Evolutionary conservation across 1,140 invertebrate species (phyloP).

Genomic region (Hyles vespertilio): DNA sequence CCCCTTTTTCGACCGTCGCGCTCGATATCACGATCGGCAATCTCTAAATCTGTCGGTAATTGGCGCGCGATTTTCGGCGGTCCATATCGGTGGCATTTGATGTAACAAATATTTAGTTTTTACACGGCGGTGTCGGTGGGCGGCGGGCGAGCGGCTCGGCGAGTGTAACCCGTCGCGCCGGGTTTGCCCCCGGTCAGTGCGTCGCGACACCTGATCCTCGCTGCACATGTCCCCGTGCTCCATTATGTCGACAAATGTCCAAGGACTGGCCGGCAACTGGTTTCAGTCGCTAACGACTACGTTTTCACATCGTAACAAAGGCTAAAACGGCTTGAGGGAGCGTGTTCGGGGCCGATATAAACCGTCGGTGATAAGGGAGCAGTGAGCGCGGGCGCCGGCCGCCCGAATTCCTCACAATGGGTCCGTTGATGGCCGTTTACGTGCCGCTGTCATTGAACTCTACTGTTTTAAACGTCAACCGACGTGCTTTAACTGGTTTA

Average conservation of each 20-base stretch:
- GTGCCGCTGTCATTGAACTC: conserved; percentile 36
- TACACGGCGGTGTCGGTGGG: conserved; percentile 37
- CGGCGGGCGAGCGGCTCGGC: conserved; percentile 31
- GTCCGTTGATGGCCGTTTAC: conserved; percentile 32
- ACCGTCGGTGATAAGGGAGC: conserved; percentile 36
- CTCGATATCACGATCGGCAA: conserved; percentile 13
- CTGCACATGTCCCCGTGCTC: conserved; percentile 49
- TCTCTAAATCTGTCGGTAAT: conserved; percentile 16
- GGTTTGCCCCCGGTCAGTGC: conserved; percentile 59
- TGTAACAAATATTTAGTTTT: conserved; percentile 38
- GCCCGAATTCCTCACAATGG: conserved; percentile 51
- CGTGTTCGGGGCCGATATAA: conserved; percentile 27
- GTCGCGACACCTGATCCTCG: conserved; percentile 62
- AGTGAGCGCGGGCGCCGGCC: conserved; percentile 35
- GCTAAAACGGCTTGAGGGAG: not conserved
- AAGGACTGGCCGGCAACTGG: conserved; percentile 31
- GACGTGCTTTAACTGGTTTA: conserved; percentile 11
- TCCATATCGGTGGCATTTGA: conserved; percentile 19
- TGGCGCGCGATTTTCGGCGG: conserved; percentile 11
- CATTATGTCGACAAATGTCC: conserved; percentile 45
- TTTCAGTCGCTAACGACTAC: conserved; percentile 9
- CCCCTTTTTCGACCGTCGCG: conserved; percentile 11
- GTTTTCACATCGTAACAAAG: conserved; percentile 1
- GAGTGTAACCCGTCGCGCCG: conserved; percentile 48
- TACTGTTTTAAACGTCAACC: conserved; percentile 33